These are phyloP conservation scores for Chaetophractus vellerosus DNA, from an alignment of 2,797 vertebrate species.

Conservation along the genomic window DNA sequence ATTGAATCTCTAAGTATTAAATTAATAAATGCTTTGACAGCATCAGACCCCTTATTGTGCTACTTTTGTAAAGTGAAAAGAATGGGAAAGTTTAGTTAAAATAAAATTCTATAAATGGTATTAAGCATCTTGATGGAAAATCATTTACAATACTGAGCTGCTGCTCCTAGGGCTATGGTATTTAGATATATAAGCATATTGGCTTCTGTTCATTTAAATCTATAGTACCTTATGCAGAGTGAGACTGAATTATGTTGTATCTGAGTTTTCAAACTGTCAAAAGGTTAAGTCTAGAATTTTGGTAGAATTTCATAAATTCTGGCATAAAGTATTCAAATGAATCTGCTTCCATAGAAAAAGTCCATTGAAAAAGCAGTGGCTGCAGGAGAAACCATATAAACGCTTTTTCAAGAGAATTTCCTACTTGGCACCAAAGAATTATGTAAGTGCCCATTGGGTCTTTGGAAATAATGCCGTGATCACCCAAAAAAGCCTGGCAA, in stretches of 20 bases:
- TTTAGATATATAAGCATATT: background rate
- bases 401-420: conserved; percentile 45
- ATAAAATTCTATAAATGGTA: background rate
- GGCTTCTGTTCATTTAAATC: conserved; percentile 5
- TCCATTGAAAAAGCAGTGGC: background rate
- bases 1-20: background rate
- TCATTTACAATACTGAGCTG: background rate
- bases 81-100: background rate
- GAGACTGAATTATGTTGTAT: background rate
- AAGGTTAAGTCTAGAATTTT: conserved; percentile 22
- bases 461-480: conserved; percentile 74
- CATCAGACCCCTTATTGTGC: background rate
- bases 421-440: conserved; percentile 72
- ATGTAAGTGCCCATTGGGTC: conserved; percentile 9
- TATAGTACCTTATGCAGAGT: background rate
- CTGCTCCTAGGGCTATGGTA: background rate
- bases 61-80: background rate
- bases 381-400: background rate
- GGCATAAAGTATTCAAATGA: conserved; percentile 39
- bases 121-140: conserved; percentile 21
- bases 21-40: background rate
- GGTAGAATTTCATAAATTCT: conserved; percentile 35
- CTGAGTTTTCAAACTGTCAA: background rate
- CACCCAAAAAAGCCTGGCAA: conserved; percentile 75
- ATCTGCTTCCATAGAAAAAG: conserved; percentile 47